A percentile compares a stretch with the other conserved stretches of the same genome.
Conservation (phyloP, 2,113 vertebrate genomes). For the Nicator chloris region DNA sequence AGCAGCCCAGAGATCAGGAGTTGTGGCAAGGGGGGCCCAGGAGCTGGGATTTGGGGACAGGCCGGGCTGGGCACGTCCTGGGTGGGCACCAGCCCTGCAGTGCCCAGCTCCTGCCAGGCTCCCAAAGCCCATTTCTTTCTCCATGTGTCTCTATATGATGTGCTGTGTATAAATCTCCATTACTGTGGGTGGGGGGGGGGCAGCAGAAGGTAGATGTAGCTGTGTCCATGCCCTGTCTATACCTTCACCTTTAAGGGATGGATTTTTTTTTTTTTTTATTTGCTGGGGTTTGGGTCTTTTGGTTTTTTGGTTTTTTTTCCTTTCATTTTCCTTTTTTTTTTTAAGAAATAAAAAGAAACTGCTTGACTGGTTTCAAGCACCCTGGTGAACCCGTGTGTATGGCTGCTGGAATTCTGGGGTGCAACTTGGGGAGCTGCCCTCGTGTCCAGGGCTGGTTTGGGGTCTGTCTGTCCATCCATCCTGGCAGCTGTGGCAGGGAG, state of each 20-base stretch:
- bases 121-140: neutral
- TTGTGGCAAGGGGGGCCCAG: neutral
- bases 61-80: neutral
- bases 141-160: neutral
- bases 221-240: constrained; percentile 65
- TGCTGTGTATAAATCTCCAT: constrained; percentile 25
- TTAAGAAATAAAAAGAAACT: constrained; percentile 60
- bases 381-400: neutral
- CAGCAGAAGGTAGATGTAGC: constrained; percentile 64
- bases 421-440: neutral
- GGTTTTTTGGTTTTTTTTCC: neutral
- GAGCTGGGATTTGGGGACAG: neutral
- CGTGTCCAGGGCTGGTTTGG: neutral
- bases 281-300: rapidly evolving
- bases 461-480: neutral
- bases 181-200: constrained; percentile 34
- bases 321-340: neutral
- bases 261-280: neutral
- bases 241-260: constrained; percentile 53
- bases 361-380: constrained; percentile 85
- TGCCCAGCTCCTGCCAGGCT: neutral
- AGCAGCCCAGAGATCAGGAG: rapidly evolving
- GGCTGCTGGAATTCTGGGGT: neutral
- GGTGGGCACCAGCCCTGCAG: neutral
- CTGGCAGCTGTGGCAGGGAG: neutral